Evolutionary conservation across 2,888 invertebrate species (phyloP).

Genomic region (Synanthedon vespiformis): DNA sequence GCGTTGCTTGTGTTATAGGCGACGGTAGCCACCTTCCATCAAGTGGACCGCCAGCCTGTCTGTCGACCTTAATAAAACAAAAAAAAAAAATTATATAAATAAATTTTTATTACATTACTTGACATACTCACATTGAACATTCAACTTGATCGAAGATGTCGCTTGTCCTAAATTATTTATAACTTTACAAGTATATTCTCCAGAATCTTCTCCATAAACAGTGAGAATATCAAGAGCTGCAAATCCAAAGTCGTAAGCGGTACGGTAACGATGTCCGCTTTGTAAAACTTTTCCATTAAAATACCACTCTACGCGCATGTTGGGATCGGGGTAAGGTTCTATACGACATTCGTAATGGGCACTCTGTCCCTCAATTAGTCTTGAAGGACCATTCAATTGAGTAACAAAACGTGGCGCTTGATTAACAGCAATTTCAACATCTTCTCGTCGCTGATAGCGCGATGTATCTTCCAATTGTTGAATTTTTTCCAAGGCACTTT

Average conservation of each 20-base stretch:
- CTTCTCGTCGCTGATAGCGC: constrained; percentile 83
- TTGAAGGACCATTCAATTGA: constrained; percentile 87
- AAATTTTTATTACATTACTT: neutral
- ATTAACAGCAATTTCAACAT: constrained; percentile 82
- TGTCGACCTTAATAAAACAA: too few species aligned
- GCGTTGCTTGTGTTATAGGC: too few species aligned
- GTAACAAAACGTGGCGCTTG: constrained; percentile 89
- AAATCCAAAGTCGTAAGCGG: constrained; percentile 96
- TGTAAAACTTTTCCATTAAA: constrained; percentile 91
- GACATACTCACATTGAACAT: constrained; percentile 79
- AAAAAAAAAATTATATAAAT: too few species aligned
- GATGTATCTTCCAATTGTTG: constrained; percentile 86
- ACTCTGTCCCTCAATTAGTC: constrained; percentile 87
- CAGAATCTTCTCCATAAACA: constrained; percentile 94
- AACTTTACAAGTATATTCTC: constrained; percentile 89
- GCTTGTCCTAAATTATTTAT: constrained; percentile 89
- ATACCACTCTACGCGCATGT: constrained; percentile 92
- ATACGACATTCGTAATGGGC: constrained; percentile 94
- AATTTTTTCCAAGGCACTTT: constrained; percentile 88
- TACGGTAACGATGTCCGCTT: constrained; percentile 91
- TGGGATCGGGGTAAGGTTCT: constrained; percentile 91
- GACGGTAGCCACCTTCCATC: too few species aligned
- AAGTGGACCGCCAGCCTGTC: too few species aligned
- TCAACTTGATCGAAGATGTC: constrained; percentile 82
- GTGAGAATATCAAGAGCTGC: constrained; percentile 95